These are phyloP conservation scores for Drosophila prosaltans DNA, from an alignment of 1,140 invertebrate species.

Conservation along the genomic window DNA sequence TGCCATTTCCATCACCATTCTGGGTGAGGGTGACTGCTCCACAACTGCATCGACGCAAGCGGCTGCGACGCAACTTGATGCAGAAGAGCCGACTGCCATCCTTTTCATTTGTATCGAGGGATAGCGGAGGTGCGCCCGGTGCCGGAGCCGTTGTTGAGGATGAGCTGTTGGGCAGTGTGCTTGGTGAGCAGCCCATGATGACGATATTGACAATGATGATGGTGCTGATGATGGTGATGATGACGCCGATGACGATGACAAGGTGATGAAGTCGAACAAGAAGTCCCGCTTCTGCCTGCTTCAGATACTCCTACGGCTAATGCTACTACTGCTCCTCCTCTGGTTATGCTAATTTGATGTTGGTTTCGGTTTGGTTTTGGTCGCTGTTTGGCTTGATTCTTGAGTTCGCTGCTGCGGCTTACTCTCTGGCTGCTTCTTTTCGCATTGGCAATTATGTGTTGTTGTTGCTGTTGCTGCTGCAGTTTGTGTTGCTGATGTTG, in stretches of 20 bases:
- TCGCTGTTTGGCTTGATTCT: conserved; percentile 52
- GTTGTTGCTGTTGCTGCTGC: conserved; percentile 24
- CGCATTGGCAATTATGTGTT: conserved; percentile 22
- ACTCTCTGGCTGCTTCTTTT: conserved; percentile 28
- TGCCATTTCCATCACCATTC: conserved; percentile 68
- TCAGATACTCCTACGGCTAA: conserved; percentile 28
- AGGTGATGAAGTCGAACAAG: conserved; percentile 3
- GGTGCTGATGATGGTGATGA: not conserved
- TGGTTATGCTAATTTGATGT: conserved; percentile 66
- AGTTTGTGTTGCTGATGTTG: conserved; percentile 33
- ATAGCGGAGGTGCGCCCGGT: conserved; percentile 42
- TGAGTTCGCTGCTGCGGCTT: conserved; percentile 32
- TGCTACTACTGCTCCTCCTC: conserved; percentile 30
- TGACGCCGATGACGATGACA: not conserved
- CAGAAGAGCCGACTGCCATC: conserved; percentile 77
- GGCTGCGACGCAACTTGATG: conserved; percentile 75
- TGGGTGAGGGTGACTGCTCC: conserved; percentile 57
- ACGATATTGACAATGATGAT: not conserved
- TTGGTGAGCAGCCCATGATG: conserved; percentile 79
- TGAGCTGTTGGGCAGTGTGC: conserved; percentile 62
- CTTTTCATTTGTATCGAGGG: conserved; percentile 70
- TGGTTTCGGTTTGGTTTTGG: conserved; percentile 45
- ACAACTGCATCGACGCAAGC: conserved; percentile 74
- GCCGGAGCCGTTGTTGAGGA: conserved; percentile 28
- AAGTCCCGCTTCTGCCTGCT: conserved; percentile 47